Evolutionary conservation across 1,140 invertebrate species (phyloP).

Genomic region (Caenorhabditis remanei): DNA sequence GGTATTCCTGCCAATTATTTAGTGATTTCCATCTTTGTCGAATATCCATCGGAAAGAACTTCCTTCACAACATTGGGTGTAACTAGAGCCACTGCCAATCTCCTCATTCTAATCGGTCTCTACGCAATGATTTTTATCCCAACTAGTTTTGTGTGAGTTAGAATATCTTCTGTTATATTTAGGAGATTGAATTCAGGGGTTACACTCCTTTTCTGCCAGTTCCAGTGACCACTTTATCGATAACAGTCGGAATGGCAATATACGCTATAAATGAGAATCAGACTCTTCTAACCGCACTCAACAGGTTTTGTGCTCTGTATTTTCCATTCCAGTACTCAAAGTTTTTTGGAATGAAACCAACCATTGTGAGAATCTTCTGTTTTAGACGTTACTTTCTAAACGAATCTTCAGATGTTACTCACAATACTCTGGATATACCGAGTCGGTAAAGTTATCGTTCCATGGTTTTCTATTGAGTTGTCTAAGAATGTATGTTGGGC

Average conservation of each 20-base stretch:
- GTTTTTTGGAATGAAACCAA: neutral
- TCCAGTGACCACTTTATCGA: neutral
- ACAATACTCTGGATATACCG: neutral
- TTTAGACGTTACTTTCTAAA: neutral
- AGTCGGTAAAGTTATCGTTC: neutral
- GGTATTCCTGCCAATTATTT: neutral
- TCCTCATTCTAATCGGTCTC: neutral
- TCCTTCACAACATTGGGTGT: neutral
- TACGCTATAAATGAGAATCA: slow-evolving; percentile 30
- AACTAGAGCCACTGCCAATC: neutral
- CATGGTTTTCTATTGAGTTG: neutral
- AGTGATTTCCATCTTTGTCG: neutral
- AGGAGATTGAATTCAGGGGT: neutral
- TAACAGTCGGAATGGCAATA: neutral
- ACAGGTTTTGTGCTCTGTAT: neutral
- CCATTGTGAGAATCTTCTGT: neutral
- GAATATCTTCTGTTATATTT: neutral
- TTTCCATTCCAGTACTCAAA: neutral
- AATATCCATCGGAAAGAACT: neutral
- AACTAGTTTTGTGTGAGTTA: neutral
- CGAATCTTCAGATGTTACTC: neutral
- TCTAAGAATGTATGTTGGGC: neutral
- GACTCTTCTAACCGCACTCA: neutral
- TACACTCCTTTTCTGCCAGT: neutral
- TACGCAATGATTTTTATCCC: neutral